Evolutionary conservation across 1,140 invertebrate genomes (phyloP).

Genomic region (Drosophila prosaltans): DNA sequence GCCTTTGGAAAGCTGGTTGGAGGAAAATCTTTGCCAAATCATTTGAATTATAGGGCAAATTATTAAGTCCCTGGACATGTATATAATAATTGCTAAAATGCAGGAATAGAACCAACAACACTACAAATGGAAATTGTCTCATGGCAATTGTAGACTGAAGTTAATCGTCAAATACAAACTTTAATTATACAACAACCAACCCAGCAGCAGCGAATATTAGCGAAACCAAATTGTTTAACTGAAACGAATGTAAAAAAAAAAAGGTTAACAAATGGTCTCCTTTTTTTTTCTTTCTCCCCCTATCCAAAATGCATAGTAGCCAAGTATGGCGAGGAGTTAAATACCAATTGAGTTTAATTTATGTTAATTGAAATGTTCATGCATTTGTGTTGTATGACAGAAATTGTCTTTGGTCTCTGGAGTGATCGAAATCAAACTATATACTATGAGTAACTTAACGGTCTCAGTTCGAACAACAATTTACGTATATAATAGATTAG

Average conservation of each 20-base stretch:
- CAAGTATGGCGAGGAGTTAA: constrained; percentile 17
- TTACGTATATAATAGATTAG: constrained; percentile 60
- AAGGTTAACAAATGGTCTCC: not conserved
- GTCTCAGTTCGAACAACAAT: constrained; percentile 59
- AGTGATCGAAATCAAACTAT: too few species aligned
- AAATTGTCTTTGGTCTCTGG: not conserved
- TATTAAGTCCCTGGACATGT: not conserved
- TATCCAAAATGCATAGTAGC: not conserved
- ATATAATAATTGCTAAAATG: too few species aligned
- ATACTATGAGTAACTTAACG: constrained; percentile 65
- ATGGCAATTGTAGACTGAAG: constrained; percentile 6
- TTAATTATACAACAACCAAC: not conserved
- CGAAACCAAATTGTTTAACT: constrained; percentile 34
- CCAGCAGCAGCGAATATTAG: not conserved
- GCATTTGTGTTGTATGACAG: constrained; percentile 28
- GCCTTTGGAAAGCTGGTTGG: not conserved
- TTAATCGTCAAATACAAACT: not conserved
- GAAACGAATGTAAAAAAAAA: constrained; percentile 11
- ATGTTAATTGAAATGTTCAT: constrained; percentile 49
- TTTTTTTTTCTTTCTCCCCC: not conserved
- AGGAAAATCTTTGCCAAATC: constrained; percentile 26
- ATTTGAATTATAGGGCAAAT: not conserved
- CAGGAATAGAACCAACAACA: not conserved
- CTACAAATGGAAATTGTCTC: not conserved
- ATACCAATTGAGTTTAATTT: constrained; percentile 64